Conservation (phyloP, 2,888 invertebrate species). For the Seladonia tumulorum region DNA sequence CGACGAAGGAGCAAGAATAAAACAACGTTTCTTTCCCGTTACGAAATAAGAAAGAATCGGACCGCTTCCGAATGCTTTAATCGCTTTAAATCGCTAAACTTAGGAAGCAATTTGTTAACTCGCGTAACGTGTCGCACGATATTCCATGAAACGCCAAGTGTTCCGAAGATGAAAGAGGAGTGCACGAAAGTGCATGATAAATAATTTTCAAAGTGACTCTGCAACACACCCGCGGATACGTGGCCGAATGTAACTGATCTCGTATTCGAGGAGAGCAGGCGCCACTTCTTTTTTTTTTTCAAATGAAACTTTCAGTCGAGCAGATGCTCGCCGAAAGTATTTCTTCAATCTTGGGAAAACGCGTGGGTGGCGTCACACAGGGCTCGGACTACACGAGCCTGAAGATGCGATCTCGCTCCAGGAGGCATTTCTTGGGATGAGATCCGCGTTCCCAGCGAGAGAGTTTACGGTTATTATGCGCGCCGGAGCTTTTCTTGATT, state of each 20-base stretch:
- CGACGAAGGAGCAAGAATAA: too few species aligned
- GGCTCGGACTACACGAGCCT: not conserved
- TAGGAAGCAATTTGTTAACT: conserved; percentile 13
- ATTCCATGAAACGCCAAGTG: conserved; percentile 12
- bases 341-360: conserved; percentile 11
- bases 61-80: not conserved
- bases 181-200: conserved; percentile 37
- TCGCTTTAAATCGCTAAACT: too few species aligned
- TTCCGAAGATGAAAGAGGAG: conserved; percentile 3
- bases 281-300: not conserved
- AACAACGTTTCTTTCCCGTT: too few species aligned
- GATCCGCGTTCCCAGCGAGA: not conserved
- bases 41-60: too few species aligned
- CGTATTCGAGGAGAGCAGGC: conserved; percentile 32
- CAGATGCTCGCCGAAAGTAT: conserved; percentile 2
- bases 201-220: conserved; percentile 45
- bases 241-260: not conserved
- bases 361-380: not conserved
- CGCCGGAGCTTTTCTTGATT: not conserved
- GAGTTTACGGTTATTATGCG: not conserved
- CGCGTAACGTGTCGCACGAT: not conserved
- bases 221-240: not conserved
- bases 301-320: not conserved
- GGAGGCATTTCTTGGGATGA: not conserved
- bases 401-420: not conserved